Evolutionary conservation across 2,888 invertebrate species (phyloP).

Genomic region (Euclidia mi): DNA sequence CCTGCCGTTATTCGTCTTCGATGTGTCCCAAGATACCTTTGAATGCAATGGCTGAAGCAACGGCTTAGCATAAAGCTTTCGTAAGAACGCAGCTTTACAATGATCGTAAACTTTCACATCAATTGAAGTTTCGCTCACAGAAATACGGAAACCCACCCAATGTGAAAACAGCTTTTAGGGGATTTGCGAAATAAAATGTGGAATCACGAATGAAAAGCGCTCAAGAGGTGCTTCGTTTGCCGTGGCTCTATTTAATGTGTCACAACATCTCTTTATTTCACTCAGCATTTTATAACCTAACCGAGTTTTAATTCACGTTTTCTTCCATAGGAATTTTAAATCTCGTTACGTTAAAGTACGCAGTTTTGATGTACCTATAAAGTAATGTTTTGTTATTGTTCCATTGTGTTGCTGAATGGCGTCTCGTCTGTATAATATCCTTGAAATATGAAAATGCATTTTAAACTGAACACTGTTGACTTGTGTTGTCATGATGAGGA

Average conservation of each 20-base stretch:
- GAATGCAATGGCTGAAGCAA: too few species aligned
- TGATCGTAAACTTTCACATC: neutral
- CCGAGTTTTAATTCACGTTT: conserved; percentile 27
- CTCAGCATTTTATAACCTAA: conserved; percentile 47
- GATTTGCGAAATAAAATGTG: conserved; percentile 31
- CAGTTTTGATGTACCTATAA: neutral
- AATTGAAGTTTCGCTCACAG: conserved; percentile 2
- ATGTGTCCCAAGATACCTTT: too few species aligned
- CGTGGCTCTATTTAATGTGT: conserved; percentile 47
- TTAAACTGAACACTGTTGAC: neutral
- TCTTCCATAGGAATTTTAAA: conserved; percentile 18
- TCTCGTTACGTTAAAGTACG: conserved; percentile 18
- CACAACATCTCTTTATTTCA: conserved; percentile 46
- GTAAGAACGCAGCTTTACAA: too few species aligned
- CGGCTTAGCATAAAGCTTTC: too few species aligned
- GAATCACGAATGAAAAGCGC: conserved; percentile 34
- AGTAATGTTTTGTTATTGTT: neutral
- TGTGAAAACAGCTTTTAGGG: conserved; percentile 2
- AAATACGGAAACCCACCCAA: conserved; percentile 2
- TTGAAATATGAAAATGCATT: neutral
- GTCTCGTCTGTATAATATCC: neutral
- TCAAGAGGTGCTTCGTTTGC: conserved; percentile 43
- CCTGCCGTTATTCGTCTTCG: too few species aligned
- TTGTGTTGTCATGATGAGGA: too few species aligned
- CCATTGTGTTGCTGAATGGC: neutral